Evolutionary conservation across 2,113 vertebrate genomes (phyloP), one percentile per base, ranked within the genome.

Genomic region (Tonatia bakeri): DNA sequence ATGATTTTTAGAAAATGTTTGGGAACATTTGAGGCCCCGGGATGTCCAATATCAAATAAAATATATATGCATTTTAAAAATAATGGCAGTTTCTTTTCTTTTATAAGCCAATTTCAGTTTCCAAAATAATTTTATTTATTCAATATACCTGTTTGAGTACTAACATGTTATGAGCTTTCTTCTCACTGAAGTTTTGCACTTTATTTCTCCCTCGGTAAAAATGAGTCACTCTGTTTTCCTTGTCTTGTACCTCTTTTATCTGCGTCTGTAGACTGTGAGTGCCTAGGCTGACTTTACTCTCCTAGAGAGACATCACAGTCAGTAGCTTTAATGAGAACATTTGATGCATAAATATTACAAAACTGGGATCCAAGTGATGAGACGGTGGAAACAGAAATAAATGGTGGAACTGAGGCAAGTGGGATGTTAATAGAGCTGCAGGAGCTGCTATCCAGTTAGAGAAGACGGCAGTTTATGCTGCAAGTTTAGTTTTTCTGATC

Each of bases 121-220:
- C 65, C 15, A 82, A 91, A 96, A 92, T 96, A 90, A 65, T 93
- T 97, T 94, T 80, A 91, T 96, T 96, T 92, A 90, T 96, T 36
- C 8, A 94, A 10, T 88, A 61, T 94, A 85, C 65, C 28, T 95
- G 40, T 67, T 83, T 75, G 93, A 87, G 64, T 79, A 47, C 45
- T 91, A 94, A 50, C 5, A 65, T 67, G 52, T 93, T 77, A 97
- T 89, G 38, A n/a, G 54, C 31, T 97, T 92, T 90, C 69, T 96
- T 94, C 88, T 70, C 56, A 89, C 86, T 64, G 88, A 94, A 88
- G 31, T 87, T 96, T 96, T 77, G 36, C 13, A 72, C 28, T 89
- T 98, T 96, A 98, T 98, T 97, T 96, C 82, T 97, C 97, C 96
- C 96, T 97, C 33, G 95, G 95, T 91, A 91, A 93, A 77, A 73